Evolutionary conservation across 2,888 invertebrate species (phyloP).

Genomic region (Clusia tigrina): DNA sequence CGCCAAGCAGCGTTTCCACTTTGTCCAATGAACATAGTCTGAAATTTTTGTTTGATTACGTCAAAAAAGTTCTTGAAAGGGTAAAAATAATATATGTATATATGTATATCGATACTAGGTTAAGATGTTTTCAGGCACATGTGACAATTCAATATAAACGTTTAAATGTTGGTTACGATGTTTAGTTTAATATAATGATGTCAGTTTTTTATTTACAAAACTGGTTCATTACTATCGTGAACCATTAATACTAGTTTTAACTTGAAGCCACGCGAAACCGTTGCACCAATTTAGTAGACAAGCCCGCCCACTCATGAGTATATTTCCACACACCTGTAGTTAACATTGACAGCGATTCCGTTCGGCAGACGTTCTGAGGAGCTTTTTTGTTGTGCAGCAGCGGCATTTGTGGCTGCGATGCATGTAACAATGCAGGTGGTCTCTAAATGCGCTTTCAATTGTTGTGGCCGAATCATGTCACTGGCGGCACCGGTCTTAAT

Average conservation of each 20-base stretch:
- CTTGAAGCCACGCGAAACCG: too few relatives aligned
- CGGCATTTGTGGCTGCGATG: conserved; percentile 64
- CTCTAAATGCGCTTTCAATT: conserved; percentile 75
- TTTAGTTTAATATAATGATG: too few relatives aligned
- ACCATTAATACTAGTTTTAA: too few relatives aligned
- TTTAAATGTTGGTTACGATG: too few relatives aligned
- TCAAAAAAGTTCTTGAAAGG: too few relatives aligned
- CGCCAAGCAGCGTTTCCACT: conserved; percentile 76
- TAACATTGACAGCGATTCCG: conserved; percentile 79
- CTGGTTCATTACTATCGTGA: too few relatives aligned
- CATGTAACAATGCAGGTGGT: conserved; percentile 88
- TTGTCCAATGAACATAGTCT: conserved; percentile 60
- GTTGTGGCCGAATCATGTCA: conserved; percentile 70
- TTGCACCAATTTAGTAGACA: too few relatives aligned
- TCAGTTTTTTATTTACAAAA: too few relatives aligned
- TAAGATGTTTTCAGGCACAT: not conserved
- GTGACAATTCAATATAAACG: not conserved
- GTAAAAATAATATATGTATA: too few relatives aligned
- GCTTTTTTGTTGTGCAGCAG: conserved; percentile 66
- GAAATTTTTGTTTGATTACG: conserved; percentile 8
- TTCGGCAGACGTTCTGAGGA: conserved; percentile 70
- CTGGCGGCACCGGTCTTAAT: conserved; percentile 68
- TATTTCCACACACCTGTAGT: conserved; percentile 69
- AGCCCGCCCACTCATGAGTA: not conserved
- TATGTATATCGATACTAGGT: not conserved